Conservation (phyloP, 2,888 invertebrate species). For the Lissonota sp. region DNA sequence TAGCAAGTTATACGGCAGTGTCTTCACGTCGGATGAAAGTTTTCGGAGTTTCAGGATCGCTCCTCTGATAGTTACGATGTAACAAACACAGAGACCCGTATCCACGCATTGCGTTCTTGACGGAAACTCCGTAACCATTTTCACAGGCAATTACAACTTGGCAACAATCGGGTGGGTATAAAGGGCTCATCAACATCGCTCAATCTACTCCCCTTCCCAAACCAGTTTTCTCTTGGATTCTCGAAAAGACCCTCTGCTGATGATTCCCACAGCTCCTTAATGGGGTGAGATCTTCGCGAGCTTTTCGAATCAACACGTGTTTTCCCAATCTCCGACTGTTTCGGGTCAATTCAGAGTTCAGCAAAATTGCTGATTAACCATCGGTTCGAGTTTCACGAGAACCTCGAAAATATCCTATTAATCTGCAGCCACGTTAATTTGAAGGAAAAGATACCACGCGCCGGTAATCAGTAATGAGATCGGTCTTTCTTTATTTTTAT, state of each 20-base stretch:
- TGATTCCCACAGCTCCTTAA: no score
- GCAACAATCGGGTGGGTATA: conserved; percentile 16
- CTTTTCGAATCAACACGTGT: no score
- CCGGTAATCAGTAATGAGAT: no score
- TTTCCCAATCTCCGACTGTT: no score
- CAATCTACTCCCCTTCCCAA: background rate
- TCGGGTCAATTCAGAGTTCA: no score
- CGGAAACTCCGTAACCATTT: conserved; percentile 33
- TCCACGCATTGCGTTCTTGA: background rate
- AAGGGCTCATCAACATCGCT: conserved; percentile 37
- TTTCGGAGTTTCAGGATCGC: background rate
- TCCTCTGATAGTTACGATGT: conserved; percentile 20
- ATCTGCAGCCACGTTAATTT: no score
- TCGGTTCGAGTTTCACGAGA: no score
- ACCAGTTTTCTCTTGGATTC: background rate
- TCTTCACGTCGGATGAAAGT: conserved; percentile 12
- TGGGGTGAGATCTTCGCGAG: no score
- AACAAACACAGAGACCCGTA: conserved; percentile 1
- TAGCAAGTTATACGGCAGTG: conserved; percentile 23
- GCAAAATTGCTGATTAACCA: no score
- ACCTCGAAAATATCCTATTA: no score
- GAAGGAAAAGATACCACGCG: no score
- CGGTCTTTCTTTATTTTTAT: no score
- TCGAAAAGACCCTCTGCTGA: background rate
- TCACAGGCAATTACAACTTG: conserved; percentile 35